phyloP scores from a whole-genome alignment of 1,140 invertebrate species.

The Aphidius gifuensis region DNA sequence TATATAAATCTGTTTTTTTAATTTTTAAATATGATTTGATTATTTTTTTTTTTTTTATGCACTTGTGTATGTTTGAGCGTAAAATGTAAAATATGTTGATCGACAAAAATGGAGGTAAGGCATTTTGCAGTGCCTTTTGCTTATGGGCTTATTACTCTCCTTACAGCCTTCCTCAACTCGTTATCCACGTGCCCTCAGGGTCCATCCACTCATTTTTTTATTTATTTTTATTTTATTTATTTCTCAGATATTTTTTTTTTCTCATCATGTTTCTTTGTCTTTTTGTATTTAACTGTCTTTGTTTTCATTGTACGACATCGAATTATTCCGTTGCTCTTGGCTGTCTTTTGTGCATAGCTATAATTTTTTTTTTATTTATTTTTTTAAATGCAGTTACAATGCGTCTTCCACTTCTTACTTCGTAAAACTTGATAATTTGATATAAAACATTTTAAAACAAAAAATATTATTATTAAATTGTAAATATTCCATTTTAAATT shows the following conservation, averaged over 20 bases:
- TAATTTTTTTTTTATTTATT: neutral
- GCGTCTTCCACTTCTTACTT: no score
- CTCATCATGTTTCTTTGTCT: constrained; percentile 12
- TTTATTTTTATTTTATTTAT: neutral
- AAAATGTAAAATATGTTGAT: no score
- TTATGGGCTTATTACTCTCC: constrained; percentile 17
- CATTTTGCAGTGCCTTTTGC: neutral
- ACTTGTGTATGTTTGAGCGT: no score
- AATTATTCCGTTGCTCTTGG: constrained; percentile 14
- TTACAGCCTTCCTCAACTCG: constrained; percentile 24
- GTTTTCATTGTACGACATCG: constrained; percentile 13
- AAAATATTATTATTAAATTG: neutral
- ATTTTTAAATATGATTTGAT: no score
- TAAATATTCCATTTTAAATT: neutral
- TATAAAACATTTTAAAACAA: neutral
- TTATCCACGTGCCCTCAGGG: constrained; percentile 24
- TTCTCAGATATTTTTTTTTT: constrained; percentile 7
- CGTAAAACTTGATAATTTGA: neutral
- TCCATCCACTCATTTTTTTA: neutral
- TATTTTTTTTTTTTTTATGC: no score
- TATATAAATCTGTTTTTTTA: no score
- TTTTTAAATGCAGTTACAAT: neutral
- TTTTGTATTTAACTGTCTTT: constrained; percentile 14
- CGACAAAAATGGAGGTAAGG: no score
- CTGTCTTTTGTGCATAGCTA: constrained; percentile 2